Evolutionary conservation across 2,888 invertebrate genomes (phyloP).

Genomic region (Mesorhabditis sp.): DNA sequence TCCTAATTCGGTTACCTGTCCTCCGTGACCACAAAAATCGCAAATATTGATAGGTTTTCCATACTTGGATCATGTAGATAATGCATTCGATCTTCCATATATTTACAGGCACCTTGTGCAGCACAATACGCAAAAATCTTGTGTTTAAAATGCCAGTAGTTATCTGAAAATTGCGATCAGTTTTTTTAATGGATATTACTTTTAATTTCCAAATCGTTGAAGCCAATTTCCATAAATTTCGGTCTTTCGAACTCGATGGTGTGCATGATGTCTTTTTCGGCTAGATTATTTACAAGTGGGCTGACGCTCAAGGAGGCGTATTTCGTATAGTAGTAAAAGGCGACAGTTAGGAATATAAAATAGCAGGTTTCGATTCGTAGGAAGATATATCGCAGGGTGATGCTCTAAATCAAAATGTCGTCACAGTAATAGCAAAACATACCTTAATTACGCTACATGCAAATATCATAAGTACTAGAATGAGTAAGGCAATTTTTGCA

Average conservation of each 20-base stretch:
- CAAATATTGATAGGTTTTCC: conserved; percentile 35
- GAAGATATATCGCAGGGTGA: no score
- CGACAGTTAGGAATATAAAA: no score
- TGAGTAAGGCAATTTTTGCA: no score
- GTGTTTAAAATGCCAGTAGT: conserved; percentile 28
- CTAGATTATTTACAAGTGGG: no score
- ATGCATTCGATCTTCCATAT: conserved; percentile 49
- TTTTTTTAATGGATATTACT: neutral
- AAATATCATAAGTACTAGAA: no score
- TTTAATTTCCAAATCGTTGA: conserved; percentile 20
- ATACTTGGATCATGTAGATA: conserved; percentile 35
- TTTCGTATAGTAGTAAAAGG: no score
- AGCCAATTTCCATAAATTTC: conserved; percentile 32
- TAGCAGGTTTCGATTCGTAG: no score
- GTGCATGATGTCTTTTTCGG: no score
- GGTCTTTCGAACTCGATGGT: conserved; percentile 19
- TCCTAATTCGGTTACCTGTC: conserved; percentile 23
- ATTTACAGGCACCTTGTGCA: conserved; percentile 20
- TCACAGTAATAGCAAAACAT: no score
- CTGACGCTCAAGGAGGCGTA: no score
- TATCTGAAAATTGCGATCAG: conserved; percentile 1
- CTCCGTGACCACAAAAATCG: conserved; percentile 50
- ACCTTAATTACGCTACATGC: no score
- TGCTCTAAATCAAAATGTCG: no score
- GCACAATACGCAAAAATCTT: conserved; percentile 37